phyloP scores from a whole-genome alignment of 2,113 vertebrate species.

The Varanus komodoensis region DNA sequence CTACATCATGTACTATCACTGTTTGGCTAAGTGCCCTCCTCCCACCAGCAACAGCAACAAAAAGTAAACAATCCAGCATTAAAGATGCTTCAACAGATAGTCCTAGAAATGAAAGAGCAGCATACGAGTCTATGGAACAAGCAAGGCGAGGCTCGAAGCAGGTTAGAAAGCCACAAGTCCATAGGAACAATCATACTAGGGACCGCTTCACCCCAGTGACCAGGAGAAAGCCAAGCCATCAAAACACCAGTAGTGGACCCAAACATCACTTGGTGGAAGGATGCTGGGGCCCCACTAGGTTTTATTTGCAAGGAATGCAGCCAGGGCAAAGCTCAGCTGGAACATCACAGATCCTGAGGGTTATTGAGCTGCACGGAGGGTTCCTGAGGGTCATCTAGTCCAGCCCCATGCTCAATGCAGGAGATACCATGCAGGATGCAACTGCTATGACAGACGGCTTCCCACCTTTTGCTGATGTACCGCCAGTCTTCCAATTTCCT shows the following conservation, averaged over 20 bases:
- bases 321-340: background rate
- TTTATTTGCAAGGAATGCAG: background rate
- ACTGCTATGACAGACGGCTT: background rate
- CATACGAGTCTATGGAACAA: background rate
- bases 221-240: background rate
- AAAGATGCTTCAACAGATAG: background rate
- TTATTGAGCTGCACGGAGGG: background rate
- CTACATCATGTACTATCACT: slow-evolving; percentile 14
- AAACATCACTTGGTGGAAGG: background rate
- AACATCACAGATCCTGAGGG: background rate
- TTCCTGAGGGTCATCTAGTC: background rate
- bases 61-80: slow-evolving; percentile 14
- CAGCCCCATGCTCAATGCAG: background rate
- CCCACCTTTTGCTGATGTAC: background rate
- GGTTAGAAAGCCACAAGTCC: background rate
- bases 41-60: background rate
- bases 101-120: slow-evolving; percentile 14
- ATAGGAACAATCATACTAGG: background rate
- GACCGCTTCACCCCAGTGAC: background rate
- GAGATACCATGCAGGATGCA: background rate
- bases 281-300: background rate
- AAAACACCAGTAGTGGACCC: background rate
- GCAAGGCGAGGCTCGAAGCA: background rate
- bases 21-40: slow-evolving; percentile 6
- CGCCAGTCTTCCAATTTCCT: background rate